phyloP scores from a whole-genome alignment of 2,888 invertebrate genomes.

The Dione vanillae region DNA sequence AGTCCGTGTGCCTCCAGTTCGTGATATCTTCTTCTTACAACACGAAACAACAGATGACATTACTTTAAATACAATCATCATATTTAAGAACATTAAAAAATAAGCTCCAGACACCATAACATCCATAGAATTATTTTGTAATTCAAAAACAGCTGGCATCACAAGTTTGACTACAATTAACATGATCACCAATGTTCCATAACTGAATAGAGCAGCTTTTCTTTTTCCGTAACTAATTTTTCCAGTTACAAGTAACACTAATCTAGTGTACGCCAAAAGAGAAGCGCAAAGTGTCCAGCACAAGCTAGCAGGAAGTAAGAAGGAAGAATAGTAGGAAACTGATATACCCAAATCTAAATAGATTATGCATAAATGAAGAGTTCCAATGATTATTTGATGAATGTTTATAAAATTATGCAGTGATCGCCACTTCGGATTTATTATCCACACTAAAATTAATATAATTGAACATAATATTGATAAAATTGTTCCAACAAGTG shows the following conservation, averaged over 20 bases:
- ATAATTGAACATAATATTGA: slow-evolving; percentile 42
- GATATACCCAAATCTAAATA: neutral
- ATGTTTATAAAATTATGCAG: slow-evolving; percentile 48
- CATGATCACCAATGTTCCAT: slow-evolving; percentile 26
- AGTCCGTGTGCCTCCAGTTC: slow-evolving; percentile 23
- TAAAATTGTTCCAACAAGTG: neutral
- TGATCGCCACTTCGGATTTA: slow-evolving; percentile 46
- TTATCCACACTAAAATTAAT: slow-evolving; percentile 45
- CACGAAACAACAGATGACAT: slow-evolving; percentile 37
- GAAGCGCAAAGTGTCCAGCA: slow-evolving; percentile 48
- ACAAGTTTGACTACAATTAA: slow-evolving; percentile 30
- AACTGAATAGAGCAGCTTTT: slow-evolving; percentile 37
- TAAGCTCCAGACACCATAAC: slow-evolving; percentile 25
- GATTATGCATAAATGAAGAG: slow-evolving; percentile 39
- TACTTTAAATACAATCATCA: slow-evolving; percentile 37
- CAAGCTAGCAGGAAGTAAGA: slow-evolving; percentile 34
- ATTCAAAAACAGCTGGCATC: slow-evolving; percentile 24
- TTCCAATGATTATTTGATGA: slow-evolving; percentile 47
- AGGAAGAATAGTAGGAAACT: slow-evolving; percentile 1
- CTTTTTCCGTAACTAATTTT: slow-evolving; percentile 46
- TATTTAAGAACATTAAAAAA: slow-evolving; percentile 38
- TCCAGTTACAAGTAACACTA: slow-evolving; percentile 45
- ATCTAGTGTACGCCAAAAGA: slow-evolving; percentile 44
- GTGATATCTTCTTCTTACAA: slow-evolving; percentile 27
- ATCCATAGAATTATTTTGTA: neutral